Percentiles rank a stretch among this genome's conserved stretches.
phyloP scores from a whole-genome alignment of 2,113 vertebrate genomes.

The Vidua chalybeata region DNA sequence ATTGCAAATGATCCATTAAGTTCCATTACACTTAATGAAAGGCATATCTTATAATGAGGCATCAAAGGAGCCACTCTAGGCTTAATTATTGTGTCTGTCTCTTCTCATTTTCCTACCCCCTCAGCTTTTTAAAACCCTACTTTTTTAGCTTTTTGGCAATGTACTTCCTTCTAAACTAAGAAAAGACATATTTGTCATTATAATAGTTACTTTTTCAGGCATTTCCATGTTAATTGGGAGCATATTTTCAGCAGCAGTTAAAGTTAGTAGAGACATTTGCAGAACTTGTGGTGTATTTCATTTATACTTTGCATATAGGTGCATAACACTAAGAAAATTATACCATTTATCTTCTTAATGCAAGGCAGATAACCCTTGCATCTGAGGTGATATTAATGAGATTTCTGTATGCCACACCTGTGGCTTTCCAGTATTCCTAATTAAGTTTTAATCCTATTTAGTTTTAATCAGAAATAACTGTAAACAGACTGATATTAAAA shows the following conservation, averaged over 20 bases:
- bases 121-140: constrained; percentile 5
- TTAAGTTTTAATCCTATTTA: not conserved
- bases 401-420: not conserved
- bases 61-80: not conserved
- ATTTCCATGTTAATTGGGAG: constrained; percentile 30
- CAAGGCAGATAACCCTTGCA: not conserved
- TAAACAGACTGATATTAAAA: not conserved
- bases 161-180: not conserved
- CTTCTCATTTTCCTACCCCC: not conserved
- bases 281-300: not conserved
- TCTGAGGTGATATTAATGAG: not conserved
- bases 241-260: constrained; percentile 17
- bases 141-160: not conserved
- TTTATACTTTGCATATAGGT: not conserved
- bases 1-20: constrained; percentile 44
- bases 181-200: not conserved
- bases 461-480: not conserved
- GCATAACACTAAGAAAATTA: not conserved
- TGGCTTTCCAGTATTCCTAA: not conserved
- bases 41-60: constrained; percentile 22
- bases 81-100: constrained; percentile 38
- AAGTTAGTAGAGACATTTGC: not conserved
- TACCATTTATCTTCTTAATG: not conserved
- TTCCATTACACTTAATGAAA: constrained; percentile 56
- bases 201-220: not conserved